phyloP scores from a whole-genome alignment of 2,113 vertebrate genomes.

The Empidonax alnorum region DNA sequence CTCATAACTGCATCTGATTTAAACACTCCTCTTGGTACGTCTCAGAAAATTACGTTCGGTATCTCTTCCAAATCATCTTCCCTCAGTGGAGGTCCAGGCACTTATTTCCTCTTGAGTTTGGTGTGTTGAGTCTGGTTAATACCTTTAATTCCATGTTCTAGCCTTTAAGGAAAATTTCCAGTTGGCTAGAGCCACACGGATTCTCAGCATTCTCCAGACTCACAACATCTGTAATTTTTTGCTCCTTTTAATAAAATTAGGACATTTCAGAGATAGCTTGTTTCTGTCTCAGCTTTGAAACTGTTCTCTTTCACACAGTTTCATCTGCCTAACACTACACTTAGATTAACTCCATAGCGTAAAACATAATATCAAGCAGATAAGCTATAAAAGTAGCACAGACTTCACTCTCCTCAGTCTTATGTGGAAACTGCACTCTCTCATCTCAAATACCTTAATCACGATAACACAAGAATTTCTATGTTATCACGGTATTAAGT shows the following conservation, averaged over 20 bases:
- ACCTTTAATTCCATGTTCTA: background rate
- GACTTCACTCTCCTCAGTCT: background rate
- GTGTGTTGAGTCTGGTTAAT: background rate
- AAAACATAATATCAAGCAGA: background rate
- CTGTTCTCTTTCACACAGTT: background rate
- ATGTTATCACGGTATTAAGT: background rate
- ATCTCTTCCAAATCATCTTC: background rate
- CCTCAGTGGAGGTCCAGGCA: background rate
- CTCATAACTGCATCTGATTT: background rate
- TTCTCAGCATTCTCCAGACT: background rate
- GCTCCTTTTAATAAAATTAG: background rate
- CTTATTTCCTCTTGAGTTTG: background rate
- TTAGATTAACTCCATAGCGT: background rate
- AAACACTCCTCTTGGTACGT: background rate
- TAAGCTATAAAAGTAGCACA: background rate
- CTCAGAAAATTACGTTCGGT: background rate
- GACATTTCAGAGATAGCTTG: background rate
- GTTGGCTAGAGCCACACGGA: background rate
- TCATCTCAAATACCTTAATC: background rate
- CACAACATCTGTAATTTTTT: background rate
- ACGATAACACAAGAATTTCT: background rate
- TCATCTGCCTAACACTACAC: background rate
- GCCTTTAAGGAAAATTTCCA: background rate
- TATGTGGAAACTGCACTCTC: background rate
- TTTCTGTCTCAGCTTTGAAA: background rate